Conservation (phyloP, 2,113 vertebrate genomes). For the Serilophus lunatus region DNA sequence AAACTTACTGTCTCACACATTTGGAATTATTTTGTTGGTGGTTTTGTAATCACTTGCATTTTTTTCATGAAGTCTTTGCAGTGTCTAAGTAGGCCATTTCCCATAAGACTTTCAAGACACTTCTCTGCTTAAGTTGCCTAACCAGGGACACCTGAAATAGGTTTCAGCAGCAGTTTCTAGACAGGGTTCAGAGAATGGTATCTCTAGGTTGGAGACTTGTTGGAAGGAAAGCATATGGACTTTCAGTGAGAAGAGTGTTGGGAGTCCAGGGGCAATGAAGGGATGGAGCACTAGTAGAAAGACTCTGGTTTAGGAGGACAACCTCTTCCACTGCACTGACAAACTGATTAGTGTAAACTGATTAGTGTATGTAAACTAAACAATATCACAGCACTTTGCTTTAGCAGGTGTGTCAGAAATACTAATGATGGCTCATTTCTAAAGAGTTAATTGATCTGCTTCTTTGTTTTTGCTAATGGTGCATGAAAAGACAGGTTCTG, state of each 20-base stretch:
- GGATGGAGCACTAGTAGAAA: background rate
- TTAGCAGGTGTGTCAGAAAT: background rate
- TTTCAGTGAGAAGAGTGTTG: background rate
- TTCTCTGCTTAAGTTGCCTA: background rate
- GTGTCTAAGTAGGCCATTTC: background rate
- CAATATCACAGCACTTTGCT: background rate
- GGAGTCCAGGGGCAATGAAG: background rate
- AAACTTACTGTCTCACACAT: background rate
- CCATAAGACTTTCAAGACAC: background rate
- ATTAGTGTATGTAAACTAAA: background rate
- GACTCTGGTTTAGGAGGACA: background rate
- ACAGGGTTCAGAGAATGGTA: background rate
- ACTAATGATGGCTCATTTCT: background rate
- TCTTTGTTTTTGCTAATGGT: background rate
- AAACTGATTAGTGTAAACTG: background rate
- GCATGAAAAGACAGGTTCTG: background rate
- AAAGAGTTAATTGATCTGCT: background rate
- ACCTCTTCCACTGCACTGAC: background rate
- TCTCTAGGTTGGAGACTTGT: background rate
- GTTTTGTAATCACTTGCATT: background rate
- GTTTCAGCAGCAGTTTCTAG: background rate
- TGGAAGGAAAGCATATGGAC: background rate
- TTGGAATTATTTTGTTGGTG: background rate
- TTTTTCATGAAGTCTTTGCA: background rate
- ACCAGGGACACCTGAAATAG: background rate